phyloP scores from a whole-genome alignment of 2,888 invertebrate genomes.

The Cinara cedri region DNA sequence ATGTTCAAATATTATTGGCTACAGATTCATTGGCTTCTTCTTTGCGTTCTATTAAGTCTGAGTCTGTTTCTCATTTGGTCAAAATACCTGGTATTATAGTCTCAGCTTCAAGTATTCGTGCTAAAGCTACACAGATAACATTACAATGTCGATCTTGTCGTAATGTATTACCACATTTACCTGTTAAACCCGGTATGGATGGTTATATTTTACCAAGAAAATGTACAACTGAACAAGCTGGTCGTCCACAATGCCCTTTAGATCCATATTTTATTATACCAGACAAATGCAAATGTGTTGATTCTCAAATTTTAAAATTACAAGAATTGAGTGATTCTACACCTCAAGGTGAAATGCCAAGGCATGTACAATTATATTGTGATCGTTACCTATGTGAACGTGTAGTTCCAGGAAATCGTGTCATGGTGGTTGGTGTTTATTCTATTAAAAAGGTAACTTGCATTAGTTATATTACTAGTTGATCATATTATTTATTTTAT shows the following conservation, averaged over 20 bases:
- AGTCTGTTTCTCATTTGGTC: conserved; percentile 88
- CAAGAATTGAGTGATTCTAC: conserved; percentile 95
- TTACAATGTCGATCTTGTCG: conserved; percentile 95
- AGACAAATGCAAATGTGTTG: conserved; percentile 95
- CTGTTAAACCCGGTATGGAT: conserved; percentile 93
- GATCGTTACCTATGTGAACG: conserved; percentile 93
- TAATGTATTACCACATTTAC: conserved; percentile 84
- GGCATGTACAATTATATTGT: conserved; percentile 92
- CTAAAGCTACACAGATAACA: conserved; percentile 93
- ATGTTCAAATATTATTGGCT: conserved; percentile 87
- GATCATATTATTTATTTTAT: background rate
- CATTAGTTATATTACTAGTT: conserved; percentile 61
- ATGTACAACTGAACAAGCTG: conserved; percentile 92
- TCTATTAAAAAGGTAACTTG: conserved; percentile 88
- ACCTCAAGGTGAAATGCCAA: conserved; percentile 97
- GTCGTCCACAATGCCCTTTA: conserved; percentile 88
- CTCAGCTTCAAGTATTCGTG: conserved; percentile 89
- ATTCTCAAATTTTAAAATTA: conserved; percentile 96
- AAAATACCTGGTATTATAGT: conserved; percentile 96
- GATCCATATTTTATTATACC: conserved; percentile 99
- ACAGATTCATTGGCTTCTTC: conserved; percentile 83
- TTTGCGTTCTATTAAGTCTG: conserved; percentile 87
- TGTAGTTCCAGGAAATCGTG: conserved; percentile 94
- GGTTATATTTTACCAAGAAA: conserved; percentile 94
- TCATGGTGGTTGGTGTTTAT: conserved; percentile 91